Base-by-base conservation (phyloP, 2,113 vertebrate genomes). In the Phalacrocorax pelagicus region DNA sequence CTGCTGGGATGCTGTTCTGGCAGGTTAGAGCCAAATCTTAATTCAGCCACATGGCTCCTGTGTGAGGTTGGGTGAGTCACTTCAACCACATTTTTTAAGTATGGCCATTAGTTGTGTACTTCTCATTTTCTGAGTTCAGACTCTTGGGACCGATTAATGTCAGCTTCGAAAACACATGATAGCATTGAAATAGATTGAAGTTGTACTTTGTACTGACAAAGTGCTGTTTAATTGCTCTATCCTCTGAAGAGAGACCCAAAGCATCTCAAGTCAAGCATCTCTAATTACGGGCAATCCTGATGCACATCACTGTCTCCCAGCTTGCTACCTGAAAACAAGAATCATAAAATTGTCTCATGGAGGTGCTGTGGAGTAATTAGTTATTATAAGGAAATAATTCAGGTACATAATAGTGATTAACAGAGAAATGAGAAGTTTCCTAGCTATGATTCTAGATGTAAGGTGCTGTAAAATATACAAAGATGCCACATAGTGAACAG, bases 181-280 rank as follows among this genome's bases (percentile, higher is more conserved):
- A 94, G 94, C 36, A 14, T 69, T 95, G 93, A 94, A 95, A 95
- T 81, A 95, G 94, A 93, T 95, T 95, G 92, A 96, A 94, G 96
- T 90, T 93, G 74, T 95, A 62, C 93, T 96, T 96, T 90, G 94
- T 96, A 82, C 93, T 96, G 93, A 96, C 93, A 92, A 96, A 95
- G 94, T 95, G 94, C 90, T 94, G 84, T 90, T 95, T 96, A 96
- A 94, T 96, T 96, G 95, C 93, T 96, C 62, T 95, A 61, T 92
- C 89, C 81, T 96, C 93, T 92, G 86, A 96, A 96, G 96, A 96
- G 87, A 77, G 84, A 93, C 84, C 87, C 78, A 54, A 96, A 90
- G 92, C 88, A 91, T 93, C 87, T 95, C 49, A 96, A 95, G 85
- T 92, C 81, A 92, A 82, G 81, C 78, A 36, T 94, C 78, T 90